These are phyloP conservation scores for Solea solea DNA, from an alignment of 2,113 vertebrate genomes.

Conservation along the genomic window DNA sequence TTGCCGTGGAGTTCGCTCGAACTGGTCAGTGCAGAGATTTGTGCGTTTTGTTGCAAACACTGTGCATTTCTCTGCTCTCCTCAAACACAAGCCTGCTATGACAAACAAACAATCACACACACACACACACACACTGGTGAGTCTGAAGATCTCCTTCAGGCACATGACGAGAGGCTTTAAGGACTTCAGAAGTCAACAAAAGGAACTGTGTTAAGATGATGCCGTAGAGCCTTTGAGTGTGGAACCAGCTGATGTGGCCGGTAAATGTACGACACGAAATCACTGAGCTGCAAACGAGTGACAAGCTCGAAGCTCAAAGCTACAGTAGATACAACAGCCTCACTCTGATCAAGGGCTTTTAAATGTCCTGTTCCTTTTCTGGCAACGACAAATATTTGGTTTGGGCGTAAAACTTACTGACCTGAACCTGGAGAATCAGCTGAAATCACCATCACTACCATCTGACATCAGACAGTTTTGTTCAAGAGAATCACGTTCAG, in stretches of 20 bases:
- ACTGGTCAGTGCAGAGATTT: neutral
- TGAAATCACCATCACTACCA: neutral
- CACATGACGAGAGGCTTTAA: neutral
- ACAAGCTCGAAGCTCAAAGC: neutral
- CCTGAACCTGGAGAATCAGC: neutral
- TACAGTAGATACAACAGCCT: neutral
- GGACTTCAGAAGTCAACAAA: conserved; percentile 1
- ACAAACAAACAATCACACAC: neutral
- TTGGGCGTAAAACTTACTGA: neutral
- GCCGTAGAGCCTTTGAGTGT: neutral
- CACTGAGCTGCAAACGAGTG: neutral
- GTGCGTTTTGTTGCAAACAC: neutral
- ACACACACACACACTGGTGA: neutral
- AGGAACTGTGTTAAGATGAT: neutral
- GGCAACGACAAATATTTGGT: neutral
- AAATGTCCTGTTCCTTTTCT: neutral
- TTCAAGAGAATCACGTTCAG: neutral
- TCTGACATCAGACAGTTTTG: neutral
- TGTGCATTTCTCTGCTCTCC: neutral
- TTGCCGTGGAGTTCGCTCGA: neutral
- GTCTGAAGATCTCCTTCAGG: neutral
- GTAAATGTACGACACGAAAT: neutral
- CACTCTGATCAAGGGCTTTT: neutral
- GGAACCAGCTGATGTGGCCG: conserved; percentile 2
- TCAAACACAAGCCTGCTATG: conserved; percentile 1